phyloP scores from a whole-genome alignment of 2,113 vertebrate genomes.

The Noturus placidus region DNA sequence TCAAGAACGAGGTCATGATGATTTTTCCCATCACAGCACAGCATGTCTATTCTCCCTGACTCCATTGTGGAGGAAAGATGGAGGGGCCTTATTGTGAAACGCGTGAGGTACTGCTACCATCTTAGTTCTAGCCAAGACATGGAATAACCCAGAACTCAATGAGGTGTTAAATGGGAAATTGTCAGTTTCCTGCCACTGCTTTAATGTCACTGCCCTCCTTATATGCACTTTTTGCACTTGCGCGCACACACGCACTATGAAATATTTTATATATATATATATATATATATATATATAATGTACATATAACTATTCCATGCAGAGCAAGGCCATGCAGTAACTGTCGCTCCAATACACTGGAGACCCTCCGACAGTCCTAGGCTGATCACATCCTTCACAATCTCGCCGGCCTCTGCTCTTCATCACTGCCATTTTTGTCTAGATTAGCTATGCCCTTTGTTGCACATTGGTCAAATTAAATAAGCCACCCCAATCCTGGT shows the following conservation, averaged over 20 bases:
- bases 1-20: conserved; percentile 37
- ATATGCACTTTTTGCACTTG: conserved; percentile 18
- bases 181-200: conserved; percentile 82
- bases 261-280: neutral
- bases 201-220: conserved; percentile 71
- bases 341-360: too few species aligned
- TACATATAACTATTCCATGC: too few species aligned
- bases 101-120: conserved; percentile 63
- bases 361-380: too few species aligned
- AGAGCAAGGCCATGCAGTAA: too few species aligned
- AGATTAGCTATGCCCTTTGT: too few species aligned
- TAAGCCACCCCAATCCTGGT: too few species aligned
- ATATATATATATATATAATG: too few species aligned
- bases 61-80: conserved; percentile 53
- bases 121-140: conserved; percentile 66
- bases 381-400: too few species aligned
- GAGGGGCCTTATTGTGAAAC: conserved; percentile 63
- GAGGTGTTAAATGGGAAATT: conserved; percentile 88
- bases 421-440: too few species aligned
- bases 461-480: too few species aligned
- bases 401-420: too few species aligned
- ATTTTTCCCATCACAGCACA: conserved; percentile 44
- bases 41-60: conserved; percentile 51
- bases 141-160: conserved; percentile 80
- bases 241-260: conserved; percentile 10